Percentiles rank a stretch among this genome's conserved stretches.
Conservation (phyloP, 2,888 invertebrate species). For the Tachina lurida region DNA sequence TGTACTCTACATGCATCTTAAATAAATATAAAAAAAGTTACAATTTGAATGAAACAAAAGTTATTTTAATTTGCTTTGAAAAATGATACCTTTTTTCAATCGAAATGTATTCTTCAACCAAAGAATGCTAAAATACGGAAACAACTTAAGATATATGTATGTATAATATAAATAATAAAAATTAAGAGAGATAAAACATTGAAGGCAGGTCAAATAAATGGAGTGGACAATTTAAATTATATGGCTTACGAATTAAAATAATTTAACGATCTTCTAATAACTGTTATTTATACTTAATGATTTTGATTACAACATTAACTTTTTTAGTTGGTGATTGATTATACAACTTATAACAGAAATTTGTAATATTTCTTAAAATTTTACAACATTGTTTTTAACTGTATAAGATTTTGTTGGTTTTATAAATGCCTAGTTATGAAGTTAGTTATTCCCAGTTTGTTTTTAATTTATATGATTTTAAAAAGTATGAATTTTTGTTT, state of each 20-base stretch:
- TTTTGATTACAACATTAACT: conserved; percentile 55
- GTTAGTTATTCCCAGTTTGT: not conserved
- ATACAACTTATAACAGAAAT: not conserved
- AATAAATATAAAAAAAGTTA: not conserved
- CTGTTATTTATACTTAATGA: conserved; percentile 13
- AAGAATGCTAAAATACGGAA: conserved; percentile 43
- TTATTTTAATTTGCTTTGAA: conserved; percentile 10
- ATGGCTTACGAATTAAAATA: conserved; percentile 27
- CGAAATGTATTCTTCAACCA: conserved; percentile 22
- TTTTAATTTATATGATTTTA: conserved; percentile 18
- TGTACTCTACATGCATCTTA: not conserved
- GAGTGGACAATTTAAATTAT: not conserved
- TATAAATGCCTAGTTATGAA: conserved; percentile 63
- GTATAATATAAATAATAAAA: conserved; percentile 22
- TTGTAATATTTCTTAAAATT: not conserved
- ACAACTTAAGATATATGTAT: conserved; percentile 13
- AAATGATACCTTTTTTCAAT: conserved; percentile 40
- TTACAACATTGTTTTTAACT: not conserved
- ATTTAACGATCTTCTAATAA: conserved; percentile 26
- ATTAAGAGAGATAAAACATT: conserved; percentile 24
- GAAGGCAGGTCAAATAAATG: not conserved
- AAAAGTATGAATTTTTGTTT: conserved; percentile 18
- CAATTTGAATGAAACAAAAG: conserved; percentile 14
- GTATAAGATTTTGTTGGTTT: conserved; percentile 55
- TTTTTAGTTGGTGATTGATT: not conserved